phyloP scores from a whole-genome alignment of 1,140 invertebrate species.

The Meloidogyne exigua region DNA sequence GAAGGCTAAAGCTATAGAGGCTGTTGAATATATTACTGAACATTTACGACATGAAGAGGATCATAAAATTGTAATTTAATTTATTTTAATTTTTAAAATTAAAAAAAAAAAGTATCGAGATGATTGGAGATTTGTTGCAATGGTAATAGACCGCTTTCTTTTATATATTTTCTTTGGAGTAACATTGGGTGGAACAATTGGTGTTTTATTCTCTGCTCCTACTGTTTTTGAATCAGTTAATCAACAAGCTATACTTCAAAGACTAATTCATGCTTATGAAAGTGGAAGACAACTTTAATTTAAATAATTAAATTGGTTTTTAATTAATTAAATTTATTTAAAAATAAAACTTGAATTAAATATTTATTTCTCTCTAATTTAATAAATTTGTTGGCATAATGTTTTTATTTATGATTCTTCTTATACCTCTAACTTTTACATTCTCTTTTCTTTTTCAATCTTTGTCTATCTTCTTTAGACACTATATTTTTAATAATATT shows the following conservation, averaged over 20 bases:
- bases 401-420: too few relatives aligned
- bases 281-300: constrained; percentile 23
- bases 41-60: constrained; percentile 59
- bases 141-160: constrained; percentile 90
- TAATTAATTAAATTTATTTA: too few relatives aligned
- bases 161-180: constrained; percentile 95
- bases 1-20: constrained; percentile 39
- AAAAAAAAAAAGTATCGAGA: constrained; percentile 48
- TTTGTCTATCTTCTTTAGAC: too few relatives aligned
- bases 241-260: constrained; percentile 19
- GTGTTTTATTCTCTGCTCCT: constrained; percentile 20
- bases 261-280: constrained; percentile 24
- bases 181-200: constrained; percentile 82
- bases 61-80: constrained; percentile 55
- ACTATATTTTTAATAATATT: too few relatives aligned
- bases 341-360: too few relatives aligned
- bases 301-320: background rate
- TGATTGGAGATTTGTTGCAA: constrained; percentile 77
- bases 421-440: too few relatives aligned
- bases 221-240: constrained; percentile 24
- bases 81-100: constrained; percentile 13
- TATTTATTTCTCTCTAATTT: too few relatives aligned
- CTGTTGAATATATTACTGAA: constrained; percentile 62
- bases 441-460: too few relatives aligned
- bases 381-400: too few relatives aligned